These are phyloP conservation scores for Tachysurus vachellii DNA, from an alignment of 2,113 vertebrate species.

Conservation along the genomic window DNA sequence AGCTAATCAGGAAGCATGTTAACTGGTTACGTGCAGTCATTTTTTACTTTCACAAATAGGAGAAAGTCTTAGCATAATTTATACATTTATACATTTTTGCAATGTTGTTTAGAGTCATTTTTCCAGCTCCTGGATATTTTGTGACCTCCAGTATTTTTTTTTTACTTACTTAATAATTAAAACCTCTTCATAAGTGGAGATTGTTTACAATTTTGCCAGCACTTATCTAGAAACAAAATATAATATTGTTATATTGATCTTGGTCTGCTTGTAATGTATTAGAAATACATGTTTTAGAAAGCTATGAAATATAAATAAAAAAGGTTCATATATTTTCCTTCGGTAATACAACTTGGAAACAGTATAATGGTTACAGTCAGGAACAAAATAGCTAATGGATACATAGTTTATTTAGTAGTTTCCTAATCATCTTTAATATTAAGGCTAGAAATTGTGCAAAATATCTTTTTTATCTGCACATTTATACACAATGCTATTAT, in stretches of 20 bases:
- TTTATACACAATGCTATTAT: no score
- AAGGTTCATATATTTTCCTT: background rate
- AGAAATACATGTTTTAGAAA: background rate
- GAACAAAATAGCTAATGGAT: background rate
- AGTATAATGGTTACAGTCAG: background rate
- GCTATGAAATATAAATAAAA: background rate
- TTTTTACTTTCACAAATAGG: background rate
- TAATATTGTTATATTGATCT: background rate
- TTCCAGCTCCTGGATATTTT: background rate
- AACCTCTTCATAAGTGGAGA: background rate
- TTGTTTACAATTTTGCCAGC: background rate
- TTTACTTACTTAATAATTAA: background rate
- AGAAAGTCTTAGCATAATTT: background rate
- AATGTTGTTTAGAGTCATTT: background rate
- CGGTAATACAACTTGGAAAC: background rate
- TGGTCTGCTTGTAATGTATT: background rate
- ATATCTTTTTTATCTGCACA: background rate
- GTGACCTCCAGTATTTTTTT: background rate
- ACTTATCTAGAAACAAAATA: background rate
- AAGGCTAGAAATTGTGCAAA: background rate
- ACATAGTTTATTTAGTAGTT: background rate
- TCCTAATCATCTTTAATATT: background rate
- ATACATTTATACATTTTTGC: background rate
- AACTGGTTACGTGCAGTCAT: background rate
- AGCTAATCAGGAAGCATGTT: slow-evolving; percentile 1